Evolutionary conservation across 1,140 invertebrate genomes (phyloP).

Genomic region (Listronotus oregonensis): DNA sequence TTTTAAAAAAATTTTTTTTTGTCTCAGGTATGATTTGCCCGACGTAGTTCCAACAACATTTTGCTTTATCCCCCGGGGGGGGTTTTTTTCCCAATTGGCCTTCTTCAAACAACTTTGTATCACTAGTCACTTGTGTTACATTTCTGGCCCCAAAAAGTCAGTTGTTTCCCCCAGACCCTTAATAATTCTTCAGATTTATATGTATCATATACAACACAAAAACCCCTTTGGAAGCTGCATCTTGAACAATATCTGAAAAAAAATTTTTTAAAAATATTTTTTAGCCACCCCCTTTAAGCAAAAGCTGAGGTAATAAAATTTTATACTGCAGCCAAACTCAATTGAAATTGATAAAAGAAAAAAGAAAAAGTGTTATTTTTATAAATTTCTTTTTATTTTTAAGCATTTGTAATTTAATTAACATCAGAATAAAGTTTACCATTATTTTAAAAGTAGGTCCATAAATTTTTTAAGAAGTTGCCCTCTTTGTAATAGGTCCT

Average conservation of each 20-base stretch:
- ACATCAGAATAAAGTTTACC: conserved; percentile 62
- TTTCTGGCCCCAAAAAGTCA: conserved; percentile 78
- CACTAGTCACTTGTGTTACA: conserved; percentile 73
- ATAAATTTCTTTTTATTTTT: too few species aligned
- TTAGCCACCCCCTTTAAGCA: too few species aligned
- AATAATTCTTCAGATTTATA: conserved; percentile 76
- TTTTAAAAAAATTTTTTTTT: neutral
- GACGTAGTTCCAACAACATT: too few species aligned
- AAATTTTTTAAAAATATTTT: too few species aligned
- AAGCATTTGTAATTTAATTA: neutral
- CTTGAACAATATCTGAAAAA: conserved; percentile 81
- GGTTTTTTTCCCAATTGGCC: conserved; percentile 83
- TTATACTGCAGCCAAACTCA: too few species aligned
- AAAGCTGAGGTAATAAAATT: too few species aligned
- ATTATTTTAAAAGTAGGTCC: conserved; percentile 86
- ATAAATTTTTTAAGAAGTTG: conserved; percentile 82
- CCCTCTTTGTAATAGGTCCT: conserved; percentile 66
- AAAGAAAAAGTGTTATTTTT: too few species aligned
- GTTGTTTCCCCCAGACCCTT: conserved; percentile 77
- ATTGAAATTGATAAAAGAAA: too few species aligned
- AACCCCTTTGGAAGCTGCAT: conserved; percentile 88
- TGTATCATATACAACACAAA: conserved; percentile 86
- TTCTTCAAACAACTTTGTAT: conserved; percentile 89
- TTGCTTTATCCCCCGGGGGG: conserved; percentile 68
- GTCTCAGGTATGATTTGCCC: too few species aligned